Percentiles rank a stretch among this genome's conserved stretches.
Conservation (phyloP, 1,140 invertebrate species). For the Latrodectus geometricus region DNA sequence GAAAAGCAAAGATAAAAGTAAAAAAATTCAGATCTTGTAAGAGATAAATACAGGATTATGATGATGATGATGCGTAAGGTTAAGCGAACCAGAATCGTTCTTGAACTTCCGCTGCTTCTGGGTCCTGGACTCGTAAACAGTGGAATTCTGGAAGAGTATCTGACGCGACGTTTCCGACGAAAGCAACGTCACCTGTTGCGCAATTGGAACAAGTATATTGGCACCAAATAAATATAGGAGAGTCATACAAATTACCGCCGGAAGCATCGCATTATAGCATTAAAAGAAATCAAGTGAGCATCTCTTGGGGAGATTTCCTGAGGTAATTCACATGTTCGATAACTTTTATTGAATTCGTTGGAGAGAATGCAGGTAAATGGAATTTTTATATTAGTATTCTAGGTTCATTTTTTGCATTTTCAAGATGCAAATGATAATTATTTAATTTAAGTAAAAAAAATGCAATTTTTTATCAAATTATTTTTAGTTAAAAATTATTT, state of each 20-base stretch:
- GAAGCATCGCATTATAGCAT: neutral
- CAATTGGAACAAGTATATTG: neutral
- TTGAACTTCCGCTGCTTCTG: constrained; percentile 50
- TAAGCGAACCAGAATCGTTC: neutral
- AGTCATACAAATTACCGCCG: neutral
- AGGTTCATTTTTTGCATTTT: neutral
- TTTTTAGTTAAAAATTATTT: no score
- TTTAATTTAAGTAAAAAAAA: no score
- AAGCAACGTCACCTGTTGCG: constrained; percentile 18
- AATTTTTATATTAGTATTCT: neutral
- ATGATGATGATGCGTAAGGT: neutral
- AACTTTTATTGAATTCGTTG: neutral
- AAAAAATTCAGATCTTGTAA: no score
- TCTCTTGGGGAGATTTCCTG: neutral
- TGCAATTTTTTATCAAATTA: no score
- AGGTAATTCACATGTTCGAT: neutral
- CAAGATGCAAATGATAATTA: neutral
- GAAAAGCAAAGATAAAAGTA: no score
- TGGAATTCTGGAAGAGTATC: constrained; percentile 25
- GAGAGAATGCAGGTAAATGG: neutral
- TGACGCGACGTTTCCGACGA: constrained; percentile 17
- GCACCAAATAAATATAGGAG: neutral
- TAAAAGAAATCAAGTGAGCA: neutral
- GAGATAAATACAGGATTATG: no score
- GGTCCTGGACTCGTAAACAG: neutral